phyloP scores from a whole-genome alignment of 2,888 invertebrate species.

The Sinhomidia bicolor region DNA sequence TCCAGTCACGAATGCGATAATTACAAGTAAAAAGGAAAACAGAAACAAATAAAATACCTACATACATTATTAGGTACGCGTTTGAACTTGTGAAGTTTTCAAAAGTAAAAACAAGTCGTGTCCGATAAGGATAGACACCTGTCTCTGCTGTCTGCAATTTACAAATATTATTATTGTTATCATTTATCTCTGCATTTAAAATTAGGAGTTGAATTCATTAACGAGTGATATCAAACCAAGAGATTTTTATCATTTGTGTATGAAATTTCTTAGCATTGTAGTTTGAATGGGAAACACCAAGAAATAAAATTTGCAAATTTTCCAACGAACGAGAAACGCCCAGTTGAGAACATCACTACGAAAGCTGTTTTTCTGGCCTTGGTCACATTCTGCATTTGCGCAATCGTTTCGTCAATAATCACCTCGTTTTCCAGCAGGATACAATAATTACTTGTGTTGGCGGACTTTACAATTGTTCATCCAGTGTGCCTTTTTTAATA shows the following conservation, averaged over 20 bases:
- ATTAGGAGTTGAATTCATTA: constrained; percentile 3
- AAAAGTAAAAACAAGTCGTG: background rate
- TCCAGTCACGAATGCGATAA: constrained; percentile 44
- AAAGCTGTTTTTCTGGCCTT: no score
- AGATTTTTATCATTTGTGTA: background rate
- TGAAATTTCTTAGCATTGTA: no score
- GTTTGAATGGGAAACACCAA: background rate
- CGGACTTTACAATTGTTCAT: background rate
- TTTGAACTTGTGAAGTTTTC: no score
- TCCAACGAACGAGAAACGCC: background rate
- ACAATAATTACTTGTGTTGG: background rate
- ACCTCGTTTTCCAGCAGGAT: constrained; percentile 42
- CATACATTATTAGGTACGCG: no score
- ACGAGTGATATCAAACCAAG: background rate
- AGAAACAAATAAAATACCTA: constrained; percentile 6
- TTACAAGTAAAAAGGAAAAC: constrained; percentile 33
- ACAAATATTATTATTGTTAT: background rate
- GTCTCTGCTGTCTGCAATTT: background rate
- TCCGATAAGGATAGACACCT: background rate
- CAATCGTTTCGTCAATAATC: constrained; percentile 48
- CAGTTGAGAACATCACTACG: background rate
- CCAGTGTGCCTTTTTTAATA: background rate
- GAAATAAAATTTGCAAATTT: constrained; percentile 25
- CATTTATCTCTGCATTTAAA: constrained; percentile 13
- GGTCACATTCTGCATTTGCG: no score